Conservation (phyloP, 2,797 vertebrate species). For the Sarcoramphus papa region DNA sequence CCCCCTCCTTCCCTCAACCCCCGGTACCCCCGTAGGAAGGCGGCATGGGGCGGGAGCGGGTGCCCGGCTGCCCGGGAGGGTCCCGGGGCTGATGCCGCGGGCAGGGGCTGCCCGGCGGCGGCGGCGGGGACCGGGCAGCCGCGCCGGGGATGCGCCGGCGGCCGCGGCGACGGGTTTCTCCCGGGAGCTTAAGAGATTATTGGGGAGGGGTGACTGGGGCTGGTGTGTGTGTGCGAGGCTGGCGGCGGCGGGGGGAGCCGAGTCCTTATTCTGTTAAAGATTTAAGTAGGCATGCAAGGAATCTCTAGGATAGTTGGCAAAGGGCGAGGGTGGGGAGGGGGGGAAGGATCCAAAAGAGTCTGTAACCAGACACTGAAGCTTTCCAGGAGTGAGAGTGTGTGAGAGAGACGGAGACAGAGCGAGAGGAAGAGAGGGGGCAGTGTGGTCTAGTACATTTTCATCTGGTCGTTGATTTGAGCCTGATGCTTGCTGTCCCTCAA, state of each 20-base stretch:
- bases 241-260: conserved; percentile 43
- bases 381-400: conserved; percentile 72
- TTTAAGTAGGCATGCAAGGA: conserved; percentile 72
- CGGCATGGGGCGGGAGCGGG: conserved; percentile 28
- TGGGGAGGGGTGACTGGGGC: not conserved
- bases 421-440: conserved; percentile 85
- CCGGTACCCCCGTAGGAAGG: not conserved
- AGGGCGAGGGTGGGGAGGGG: conserved; percentile 34
- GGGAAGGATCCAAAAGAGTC: conserved; percentile 60
- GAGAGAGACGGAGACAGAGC: conserved; percentile 76
- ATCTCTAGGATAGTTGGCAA: conserved; percentile 73
- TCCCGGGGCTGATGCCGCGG: not conserved
- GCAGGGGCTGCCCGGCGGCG: not conserved
- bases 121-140: not conserved
- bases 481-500: conserved; percentile 81
- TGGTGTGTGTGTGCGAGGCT: not conserved
- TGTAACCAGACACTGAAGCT: conserved; percentile 74
- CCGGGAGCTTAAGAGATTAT: conserved; percentile 49
- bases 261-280: conserved; percentile 70
- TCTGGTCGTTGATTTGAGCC: conserved; percentile 88
- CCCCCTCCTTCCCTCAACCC: not conserved
- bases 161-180: not conserved
- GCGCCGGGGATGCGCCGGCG: not conserved
- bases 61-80: conserved; percentile 8
- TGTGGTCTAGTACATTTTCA: conserved; percentile 81